phyloP scores from a whole-genome alignment of 1,140 invertebrate species.

The Notospermus geniculatus region DNA sequence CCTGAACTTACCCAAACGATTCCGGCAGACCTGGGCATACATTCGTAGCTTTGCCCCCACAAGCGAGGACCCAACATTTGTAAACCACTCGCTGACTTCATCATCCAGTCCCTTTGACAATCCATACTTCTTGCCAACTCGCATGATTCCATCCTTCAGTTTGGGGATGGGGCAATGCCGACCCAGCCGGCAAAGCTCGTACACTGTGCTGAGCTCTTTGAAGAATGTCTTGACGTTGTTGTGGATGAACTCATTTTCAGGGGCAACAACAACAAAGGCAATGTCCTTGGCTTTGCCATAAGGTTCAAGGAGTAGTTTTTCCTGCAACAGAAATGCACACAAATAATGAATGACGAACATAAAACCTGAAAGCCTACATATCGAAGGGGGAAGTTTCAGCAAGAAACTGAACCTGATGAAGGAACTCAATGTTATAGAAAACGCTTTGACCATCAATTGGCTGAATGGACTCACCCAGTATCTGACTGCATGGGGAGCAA shows the following conservation, averaged over 20 bases:
- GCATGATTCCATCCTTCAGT: constrained; percentile 82
- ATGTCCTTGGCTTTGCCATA: constrained; percentile 90
- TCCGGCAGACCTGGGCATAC: constrained; percentile 73
- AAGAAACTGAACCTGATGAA: too few species aligned
- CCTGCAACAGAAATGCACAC: constrained; percentile 53
- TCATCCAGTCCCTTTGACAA: constrained; percentile 63
- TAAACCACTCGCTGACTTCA: constrained; percentile 90
- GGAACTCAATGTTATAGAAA: too few species aligned
- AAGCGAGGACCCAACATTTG: constrained; percentile 68
- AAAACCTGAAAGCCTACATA: too few species aligned
- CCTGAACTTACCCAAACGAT: constrained; percentile 43
- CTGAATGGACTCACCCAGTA: constrained; percentile 78
- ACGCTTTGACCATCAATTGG: too few species aligned
- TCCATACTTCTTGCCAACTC: constrained; percentile 72
- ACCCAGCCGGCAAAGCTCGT: constrained; percentile 89
- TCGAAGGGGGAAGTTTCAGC: too few species aligned
- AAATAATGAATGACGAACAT: background rate
- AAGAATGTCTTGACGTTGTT: constrained; percentile 82
- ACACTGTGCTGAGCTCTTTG: constrained; percentile 85
- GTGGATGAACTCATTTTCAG: constrained; percentile 83
- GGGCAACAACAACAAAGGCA: constrained; percentile 89
- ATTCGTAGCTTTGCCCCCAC: constrained; percentile 66
- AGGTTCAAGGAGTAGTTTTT: constrained; percentile 88
- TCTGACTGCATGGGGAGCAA: constrained; percentile 88
- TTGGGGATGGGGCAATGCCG: constrained; percentile 84